A percentile compares a stretch with the other conserved stretches of the same genome.
phyloP scores from a whole-genome alignment of 2,113 vertebrate genomes.

The Merops nubicus region DNA sequence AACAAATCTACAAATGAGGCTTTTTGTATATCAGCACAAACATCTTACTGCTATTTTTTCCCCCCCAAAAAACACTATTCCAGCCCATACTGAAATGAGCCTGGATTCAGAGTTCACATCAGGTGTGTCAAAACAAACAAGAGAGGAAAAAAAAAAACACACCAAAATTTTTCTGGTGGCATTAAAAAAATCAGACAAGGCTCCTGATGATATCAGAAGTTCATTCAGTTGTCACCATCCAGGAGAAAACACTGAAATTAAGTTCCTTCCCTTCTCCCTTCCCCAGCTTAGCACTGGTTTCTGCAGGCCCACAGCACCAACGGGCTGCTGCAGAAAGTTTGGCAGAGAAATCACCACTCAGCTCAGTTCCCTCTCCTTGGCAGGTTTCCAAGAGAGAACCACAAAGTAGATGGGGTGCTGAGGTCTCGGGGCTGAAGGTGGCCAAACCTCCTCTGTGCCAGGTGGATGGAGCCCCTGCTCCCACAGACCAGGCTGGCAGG shows the following conservation, averaged over 20 bases:
- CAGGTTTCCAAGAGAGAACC: not conserved
- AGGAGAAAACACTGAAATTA: not conserved
- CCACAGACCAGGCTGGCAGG: not conserved
- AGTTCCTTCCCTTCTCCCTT: not conserved
- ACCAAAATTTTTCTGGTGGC: not conserved
- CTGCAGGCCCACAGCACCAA: rapidly evolving
- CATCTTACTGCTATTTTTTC: not conserved
- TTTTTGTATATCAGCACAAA: not conserved
- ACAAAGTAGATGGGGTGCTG: rapidly evolving
- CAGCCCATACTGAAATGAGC: not conserved
- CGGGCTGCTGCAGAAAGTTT: not conserved
- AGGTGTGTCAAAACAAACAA: not conserved
- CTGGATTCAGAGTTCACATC: not conserved
- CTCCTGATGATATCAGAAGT: not conserved
- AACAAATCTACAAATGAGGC: not conserved
- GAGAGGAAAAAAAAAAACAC: not conserved
- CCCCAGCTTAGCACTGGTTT: rapidly evolving
- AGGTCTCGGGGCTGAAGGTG: rapidly evolving
- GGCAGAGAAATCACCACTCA: not conserved
- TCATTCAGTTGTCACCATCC: not conserved
- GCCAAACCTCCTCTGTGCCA: rapidly evolving
- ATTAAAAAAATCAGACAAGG: too few species aligned
- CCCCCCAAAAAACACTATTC: not conserved
- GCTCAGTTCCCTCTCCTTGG: not conserved
- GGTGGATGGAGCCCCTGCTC: not conserved